phyloP scores from a whole-genome alignment of 1,140 invertebrate species.

The Panagrolaimus sp. region DNA sequence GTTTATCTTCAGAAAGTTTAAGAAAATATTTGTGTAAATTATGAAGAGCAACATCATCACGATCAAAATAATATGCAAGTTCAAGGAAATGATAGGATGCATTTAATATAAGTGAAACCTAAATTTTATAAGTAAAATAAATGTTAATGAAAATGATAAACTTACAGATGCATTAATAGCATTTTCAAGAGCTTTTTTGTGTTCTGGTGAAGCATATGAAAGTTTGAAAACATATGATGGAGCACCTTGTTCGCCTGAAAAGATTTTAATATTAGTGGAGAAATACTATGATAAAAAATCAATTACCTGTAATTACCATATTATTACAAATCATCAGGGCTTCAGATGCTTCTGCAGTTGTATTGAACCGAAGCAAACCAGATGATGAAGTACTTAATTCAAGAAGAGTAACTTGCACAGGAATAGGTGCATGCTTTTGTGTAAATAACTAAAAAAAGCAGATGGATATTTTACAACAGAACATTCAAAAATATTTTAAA shows the following conservation, averaged over 20 bases:
- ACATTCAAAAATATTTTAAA: conserved; percentile 1
- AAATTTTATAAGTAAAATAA: conserved; percentile 47
- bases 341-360: conserved; percentile 79
- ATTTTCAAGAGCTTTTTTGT: conserved; percentile 1
- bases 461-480: too few species aligned
- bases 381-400: conserved; percentile 63
- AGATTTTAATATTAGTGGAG: too few species aligned
- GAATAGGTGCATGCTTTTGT: conserved; percentile 27
- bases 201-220: not conserved
- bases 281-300: too few species aligned
- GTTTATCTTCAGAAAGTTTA: conserved; percentile 69
- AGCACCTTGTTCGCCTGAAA: too few species aligned
- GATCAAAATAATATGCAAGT: conserved; percentile 74
- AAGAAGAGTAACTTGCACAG: conserved; percentile 27
- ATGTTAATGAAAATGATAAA: not conserved
- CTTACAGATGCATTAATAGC: too few species aligned
- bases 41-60: conserved; percentile 71
- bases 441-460: conserved; percentile 39
- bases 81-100: conserved; percentile 75
- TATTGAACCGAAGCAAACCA: conserved; percentile 86
- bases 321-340: conserved; percentile 92
- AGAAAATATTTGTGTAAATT: conserved; percentile 70
- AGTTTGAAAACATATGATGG: conserved; percentile 10
- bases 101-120: conserved; percentile 78
- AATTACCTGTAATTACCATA: conserved; percentile 67